Base-by-base conservation (phyloP, 2,113 vertebrate genomes). In the Rhinopomastus cyanomelas region DNA sequence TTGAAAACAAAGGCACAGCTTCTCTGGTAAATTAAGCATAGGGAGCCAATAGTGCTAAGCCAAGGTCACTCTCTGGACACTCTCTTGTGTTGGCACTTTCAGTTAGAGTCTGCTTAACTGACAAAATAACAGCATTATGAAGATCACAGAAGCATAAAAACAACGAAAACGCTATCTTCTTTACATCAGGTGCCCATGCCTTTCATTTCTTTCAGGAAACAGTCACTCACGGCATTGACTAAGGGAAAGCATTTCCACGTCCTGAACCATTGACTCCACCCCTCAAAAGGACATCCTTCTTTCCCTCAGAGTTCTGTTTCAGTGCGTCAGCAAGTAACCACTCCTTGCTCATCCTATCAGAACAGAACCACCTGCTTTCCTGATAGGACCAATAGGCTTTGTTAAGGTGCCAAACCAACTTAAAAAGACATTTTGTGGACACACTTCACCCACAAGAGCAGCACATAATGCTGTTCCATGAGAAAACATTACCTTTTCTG, bases 401-500 rank as follows among this genome's bases (percentile, higher is more conserved):
- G 29, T 29, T 55, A 66, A 83, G 51, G 34, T 81, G 16, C 11
- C 53, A 84, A 49, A 52, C 3, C 34, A 78, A 12, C 27, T 29
- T 4, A 29, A 78, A 72, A 87, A 46, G 32, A 36, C 19, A 44
- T 74, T 78, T 89, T 68, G 49, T 81, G 53, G 39, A 75, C 61
- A 60, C 4, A 1, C 9, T 36, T 62, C 32, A 83, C 23, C 16
- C 68, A 64, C 19, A 32, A 21, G 73, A 83, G 36, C 29, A 72
- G 32, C 68, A 72, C 30, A 15, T 2, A 11, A 23, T 14, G 30
- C 36, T 57, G 46, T 56, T 53, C 14, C 15, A 20, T 5, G 6
- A 64, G 23, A 73, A 94, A 76, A 42, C 19, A 16, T 82, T 98
- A 99, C 99, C 99, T 99, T 99, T 91, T 99, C 99, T 37, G 99